phyloP scores from a whole-genome alignment of 2,113 vertebrate genomes.

The Eptesicus fuscus region DNA sequence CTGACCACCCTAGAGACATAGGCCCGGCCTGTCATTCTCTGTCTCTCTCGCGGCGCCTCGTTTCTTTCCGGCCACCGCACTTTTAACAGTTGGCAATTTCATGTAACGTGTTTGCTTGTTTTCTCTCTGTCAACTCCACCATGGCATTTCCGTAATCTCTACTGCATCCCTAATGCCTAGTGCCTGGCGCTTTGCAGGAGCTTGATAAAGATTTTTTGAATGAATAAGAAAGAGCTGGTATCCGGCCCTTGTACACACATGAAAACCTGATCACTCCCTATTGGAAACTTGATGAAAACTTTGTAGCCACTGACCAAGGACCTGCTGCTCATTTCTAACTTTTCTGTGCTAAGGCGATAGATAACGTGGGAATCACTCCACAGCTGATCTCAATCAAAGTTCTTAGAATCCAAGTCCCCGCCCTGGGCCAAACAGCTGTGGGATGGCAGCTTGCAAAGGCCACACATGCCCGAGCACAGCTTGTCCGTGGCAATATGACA shows the following conservation, averaged over 20 bases:
- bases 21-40: not conserved
- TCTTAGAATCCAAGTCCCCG: not conserved
- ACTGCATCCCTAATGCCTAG: not conserved
- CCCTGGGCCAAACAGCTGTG: not conserved
- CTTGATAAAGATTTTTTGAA: not conserved
- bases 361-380: not conserved
- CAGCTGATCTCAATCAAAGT: not conserved
- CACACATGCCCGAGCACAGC: not conserved
- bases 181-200: not conserved
- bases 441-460: not conserved
- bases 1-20: not conserved
- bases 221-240: not conserved
- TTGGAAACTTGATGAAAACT: not conserved
- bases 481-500: constrained; percentile 18
- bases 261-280: not conserved
- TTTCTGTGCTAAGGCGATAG: not conserved
- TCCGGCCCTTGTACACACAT: not conserved
- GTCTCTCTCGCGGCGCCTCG: not conserved
- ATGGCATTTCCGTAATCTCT: not conserved
- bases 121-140: not conserved
- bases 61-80: not conserved
- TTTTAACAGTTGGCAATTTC: not conserved
- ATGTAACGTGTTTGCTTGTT: not conserved
- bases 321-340: not conserved
- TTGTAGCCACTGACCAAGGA: not conserved